phyloP scores from a whole-genome alignment of 1,140 invertebrate species.

The Periplaneta americana region DNA sequence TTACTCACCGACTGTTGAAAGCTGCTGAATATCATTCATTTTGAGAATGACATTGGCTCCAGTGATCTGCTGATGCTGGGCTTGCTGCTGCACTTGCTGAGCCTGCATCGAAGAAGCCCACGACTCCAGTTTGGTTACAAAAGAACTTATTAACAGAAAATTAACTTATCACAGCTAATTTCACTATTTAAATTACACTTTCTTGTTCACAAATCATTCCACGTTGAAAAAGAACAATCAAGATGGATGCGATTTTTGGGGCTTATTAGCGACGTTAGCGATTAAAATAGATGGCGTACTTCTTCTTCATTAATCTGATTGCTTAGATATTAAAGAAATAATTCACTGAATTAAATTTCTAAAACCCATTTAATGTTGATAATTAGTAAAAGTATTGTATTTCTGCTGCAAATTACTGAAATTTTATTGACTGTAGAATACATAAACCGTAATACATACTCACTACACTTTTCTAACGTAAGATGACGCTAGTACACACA shows the following conservation, averaged over 20 bases:
- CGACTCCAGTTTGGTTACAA: background rate
- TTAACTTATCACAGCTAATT: background rate
- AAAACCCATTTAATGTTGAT: too few species aligned
- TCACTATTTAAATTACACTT: constrained; percentile 3
- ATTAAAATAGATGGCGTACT: background rate
- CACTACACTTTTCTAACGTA: too few species aligned
- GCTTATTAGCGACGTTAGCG: too few species aligned
- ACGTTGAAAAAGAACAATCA: background rate
- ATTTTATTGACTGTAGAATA: too few species aligned
- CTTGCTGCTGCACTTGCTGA: constrained; percentile 45
- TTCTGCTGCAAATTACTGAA: too few species aligned
- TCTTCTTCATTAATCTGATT: background rate
- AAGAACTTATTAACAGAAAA: background rate
- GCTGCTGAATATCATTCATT: constrained; percentile 67
- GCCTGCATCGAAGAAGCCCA: constrained; percentile 36
- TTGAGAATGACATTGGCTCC: constrained; percentile 58
- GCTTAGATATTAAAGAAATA: background rate
- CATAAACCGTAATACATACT: too few species aligned
- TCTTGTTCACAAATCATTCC: background rate
- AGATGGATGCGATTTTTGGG: background rate
- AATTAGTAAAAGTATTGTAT: too few species aligned
- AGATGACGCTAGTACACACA: too few species aligned
- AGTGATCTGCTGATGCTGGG: constrained; percentile 40
- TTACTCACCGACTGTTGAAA: constrained; percentile 60
- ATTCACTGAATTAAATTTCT: too few species aligned